Conservation (phyloP, 1,140 invertebrate genomes). For the Calliphora vicina region DNA sequence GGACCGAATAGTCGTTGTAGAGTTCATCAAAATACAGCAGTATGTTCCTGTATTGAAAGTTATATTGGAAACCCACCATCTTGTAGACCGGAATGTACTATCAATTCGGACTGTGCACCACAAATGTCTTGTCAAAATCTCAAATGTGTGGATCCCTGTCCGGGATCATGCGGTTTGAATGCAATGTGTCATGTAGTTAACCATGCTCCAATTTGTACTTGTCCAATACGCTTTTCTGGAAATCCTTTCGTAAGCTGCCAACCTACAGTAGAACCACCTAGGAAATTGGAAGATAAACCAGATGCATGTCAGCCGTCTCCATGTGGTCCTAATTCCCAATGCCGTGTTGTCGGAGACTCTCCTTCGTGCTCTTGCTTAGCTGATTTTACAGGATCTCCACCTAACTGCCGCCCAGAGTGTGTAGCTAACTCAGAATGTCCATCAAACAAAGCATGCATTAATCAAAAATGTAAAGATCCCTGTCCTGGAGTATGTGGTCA, state of each 20-base stretch:
- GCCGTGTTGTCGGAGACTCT: constrained; percentile 69
- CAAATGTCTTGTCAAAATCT: constrained; percentile 80
- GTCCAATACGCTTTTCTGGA: constrained; percentile 78
- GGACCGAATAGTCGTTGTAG: constrained; percentile 68
- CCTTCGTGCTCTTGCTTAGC: constrained; percentile 76
- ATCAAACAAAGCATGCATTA: constrained; percentile 54
- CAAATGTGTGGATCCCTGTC: constrained; percentile 76
- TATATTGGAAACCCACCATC: constrained; percentile 76
- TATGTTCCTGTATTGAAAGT: constrained; percentile 70
- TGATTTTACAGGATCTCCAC: constrained; percentile 78
- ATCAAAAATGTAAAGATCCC: constrained; percentile 79
- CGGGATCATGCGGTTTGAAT: constrained; percentile 76
- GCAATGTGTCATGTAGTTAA: constrained; percentile 82
- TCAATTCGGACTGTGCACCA: constrained; percentile 82
- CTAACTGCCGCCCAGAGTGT: constrained; percentile 81
- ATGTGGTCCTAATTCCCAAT: constrained; percentile 78
- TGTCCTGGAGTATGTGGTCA: constrained; percentile 73
- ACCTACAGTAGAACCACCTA: constrained; percentile 47
- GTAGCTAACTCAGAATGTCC: constrained; percentile 83
- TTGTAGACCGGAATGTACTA: constrained; percentile 82
- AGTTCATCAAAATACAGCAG: constrained; percentile 66
- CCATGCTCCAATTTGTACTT: constrained; percentile 82
- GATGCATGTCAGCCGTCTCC: constrained; percentile 77
- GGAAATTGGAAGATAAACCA: constrained; percentile 45
- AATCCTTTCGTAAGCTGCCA: constrained; percentile 82